These are phyloP conservation scores for Hermaeophaga mercurialis DNA, from an alignment of 2,888 invertebrate genomes.

Conservation along the genomic window DNA sequence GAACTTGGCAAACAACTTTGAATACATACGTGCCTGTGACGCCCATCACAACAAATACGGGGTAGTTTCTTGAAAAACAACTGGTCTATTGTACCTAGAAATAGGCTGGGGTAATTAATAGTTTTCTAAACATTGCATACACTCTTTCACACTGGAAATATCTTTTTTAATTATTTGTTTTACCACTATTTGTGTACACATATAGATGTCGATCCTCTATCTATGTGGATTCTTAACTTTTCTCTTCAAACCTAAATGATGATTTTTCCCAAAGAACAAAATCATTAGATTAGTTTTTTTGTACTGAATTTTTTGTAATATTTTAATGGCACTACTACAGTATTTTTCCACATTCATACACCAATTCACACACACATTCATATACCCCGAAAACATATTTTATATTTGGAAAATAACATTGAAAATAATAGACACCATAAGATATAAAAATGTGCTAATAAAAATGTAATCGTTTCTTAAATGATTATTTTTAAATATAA, in stretches of 20 bases:
- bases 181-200: constrained; percentile 37
- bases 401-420: not conserved
- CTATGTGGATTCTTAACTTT: constrained; percentile 26
- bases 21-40: constrained; percentile 60
- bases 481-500: too few species aligned
- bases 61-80: constrained; percentile 55
- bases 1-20: constrained; percentile 52
- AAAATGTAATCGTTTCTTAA: too few species aligned
- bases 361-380: constrained; percentile 38
- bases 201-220: constrained; percentile 29
- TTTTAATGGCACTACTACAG: constrained; percentile 5
- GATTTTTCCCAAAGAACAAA: constrained; percentile 51
- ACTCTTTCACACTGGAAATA: constrained; percentile 52
- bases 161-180: constrained; percentile 32
- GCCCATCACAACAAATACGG: constrained; percentile 49
- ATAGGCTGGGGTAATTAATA: constrained; percentile 69
- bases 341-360: constrained; percentile 32
- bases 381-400: constrained; percentile 45
- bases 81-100: constrained; percentile 63
- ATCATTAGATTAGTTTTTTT: constrained; percentile 48
- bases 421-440: constrained; percentile 4
- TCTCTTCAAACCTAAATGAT: constrained; percentile 44
- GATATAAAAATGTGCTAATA: too few species aligned
- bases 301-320: constrained; percentile 31
- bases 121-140: constrained; percentile 61